These are phyloP conservation scores for Eubasilissa splendida DNA, from an alignment of 2,888 invertebrate genomes.

Conservation along the genomic window DNA sequence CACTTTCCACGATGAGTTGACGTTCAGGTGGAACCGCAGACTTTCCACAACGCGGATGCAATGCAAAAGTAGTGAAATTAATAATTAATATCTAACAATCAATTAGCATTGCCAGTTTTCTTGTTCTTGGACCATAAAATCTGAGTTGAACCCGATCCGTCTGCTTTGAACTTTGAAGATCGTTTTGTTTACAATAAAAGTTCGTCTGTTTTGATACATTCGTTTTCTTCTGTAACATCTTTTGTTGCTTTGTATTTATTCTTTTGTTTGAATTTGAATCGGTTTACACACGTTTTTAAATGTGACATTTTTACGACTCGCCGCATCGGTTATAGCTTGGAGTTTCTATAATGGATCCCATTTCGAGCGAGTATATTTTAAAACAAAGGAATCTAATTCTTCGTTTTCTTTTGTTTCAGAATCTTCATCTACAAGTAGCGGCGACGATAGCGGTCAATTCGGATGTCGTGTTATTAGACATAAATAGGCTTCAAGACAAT, in stretches of 20 bases:
- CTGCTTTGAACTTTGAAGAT: no score
- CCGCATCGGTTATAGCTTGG: background rate
- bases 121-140: no score
- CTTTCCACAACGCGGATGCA: no score
- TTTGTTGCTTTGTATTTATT: background rate
- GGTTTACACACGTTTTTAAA: constrained; percentile 2
- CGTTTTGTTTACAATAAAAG: no score
- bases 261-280: background rate
- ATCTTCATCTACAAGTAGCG: constrained; percentile 13
- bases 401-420: constrained; percentile 31
- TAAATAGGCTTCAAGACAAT: constrained; percentile 19
- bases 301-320: background rate
- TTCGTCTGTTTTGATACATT: background rate
- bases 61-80: no score
- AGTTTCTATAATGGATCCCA: background rate
- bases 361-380: background rate
- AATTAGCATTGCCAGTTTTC: no score
- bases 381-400: constrained; percentile 24
- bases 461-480: background rate
- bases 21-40: no score
- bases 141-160: no score
- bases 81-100: no score
- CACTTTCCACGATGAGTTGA: no score
- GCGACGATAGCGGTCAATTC: background rate
- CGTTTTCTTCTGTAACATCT: background rate